phyloP scores from a whole-genome alignment of 1,140 invertebrate species.

The Diprion similis region DNA sequence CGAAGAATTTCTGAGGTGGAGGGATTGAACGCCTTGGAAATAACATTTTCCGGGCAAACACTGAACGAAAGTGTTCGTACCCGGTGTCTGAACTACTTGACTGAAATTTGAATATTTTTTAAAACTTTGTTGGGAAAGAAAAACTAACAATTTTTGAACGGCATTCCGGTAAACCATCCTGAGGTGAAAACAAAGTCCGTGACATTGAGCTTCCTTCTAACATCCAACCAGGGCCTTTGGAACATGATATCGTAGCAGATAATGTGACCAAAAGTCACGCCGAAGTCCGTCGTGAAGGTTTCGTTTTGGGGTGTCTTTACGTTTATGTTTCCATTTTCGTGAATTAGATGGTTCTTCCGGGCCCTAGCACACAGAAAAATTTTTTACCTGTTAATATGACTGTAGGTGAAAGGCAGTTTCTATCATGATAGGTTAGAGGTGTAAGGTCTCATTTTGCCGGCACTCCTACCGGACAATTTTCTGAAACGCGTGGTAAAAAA shows the following conservation, averaged over 20 bases:
- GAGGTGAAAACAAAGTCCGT: constrained; percentile 64
- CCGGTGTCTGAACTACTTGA: no score
- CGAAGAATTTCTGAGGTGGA: background rate
- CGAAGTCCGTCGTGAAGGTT: constrained; percentile 76
- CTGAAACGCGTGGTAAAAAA: no score
- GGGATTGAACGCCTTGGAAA: no score
- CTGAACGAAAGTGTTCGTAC: no score
- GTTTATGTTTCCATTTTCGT: constrained; percentile 56
- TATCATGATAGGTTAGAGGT: no score
- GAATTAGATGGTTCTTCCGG: constrained; percentile 73
- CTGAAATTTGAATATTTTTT: no score
- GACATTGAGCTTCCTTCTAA: constrained; percentile 62
- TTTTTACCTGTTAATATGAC: no score
- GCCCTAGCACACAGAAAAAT: no score
- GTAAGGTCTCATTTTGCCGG: no score
- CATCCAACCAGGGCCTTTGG: constrained; percentile 61
- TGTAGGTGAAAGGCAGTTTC: no score
- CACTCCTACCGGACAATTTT: no score
- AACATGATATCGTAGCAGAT: constrained; percentile 76
- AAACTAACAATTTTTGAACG: constrained; percentile 68
- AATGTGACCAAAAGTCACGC: constrained; percentile 74
- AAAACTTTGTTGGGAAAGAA: background rate
- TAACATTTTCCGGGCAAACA: no score
- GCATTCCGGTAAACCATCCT: constrained; percentile 72
- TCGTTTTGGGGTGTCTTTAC: constrained; percentile 59